phyloP scores from a whole-genome alignment of 2,797 vertebrate species.

The Pogoniulus pusillus region DNA sequence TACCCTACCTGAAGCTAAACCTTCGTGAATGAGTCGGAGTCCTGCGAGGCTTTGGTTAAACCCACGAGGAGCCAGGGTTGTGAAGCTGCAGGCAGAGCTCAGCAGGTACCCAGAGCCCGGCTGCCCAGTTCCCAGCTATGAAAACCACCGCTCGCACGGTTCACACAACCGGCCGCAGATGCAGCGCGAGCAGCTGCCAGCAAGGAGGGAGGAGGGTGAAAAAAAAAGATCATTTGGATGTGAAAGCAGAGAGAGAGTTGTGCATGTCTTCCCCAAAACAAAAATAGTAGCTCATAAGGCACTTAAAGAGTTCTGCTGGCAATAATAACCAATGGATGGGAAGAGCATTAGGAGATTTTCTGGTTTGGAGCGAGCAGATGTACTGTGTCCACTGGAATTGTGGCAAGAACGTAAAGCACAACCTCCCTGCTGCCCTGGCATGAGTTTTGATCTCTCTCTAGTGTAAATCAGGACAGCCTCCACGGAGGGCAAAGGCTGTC shows the following conservation, averaged over 20 bases:
- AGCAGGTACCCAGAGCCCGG: constrained; percentile 19
- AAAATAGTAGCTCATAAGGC: constrained; percentile 33
- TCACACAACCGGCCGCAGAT: constrained; percentile 6
- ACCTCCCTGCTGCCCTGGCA: constrained; percentile 24
- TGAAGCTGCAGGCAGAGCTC: constrained; percentile 20
- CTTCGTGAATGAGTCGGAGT: rapidly evolving
- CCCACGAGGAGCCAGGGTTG: not conserved
- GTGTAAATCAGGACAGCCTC: not conserved
- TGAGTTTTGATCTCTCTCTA: not conserved
- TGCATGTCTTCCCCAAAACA: constrained; percentile 35
- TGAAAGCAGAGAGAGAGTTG: not conserved
- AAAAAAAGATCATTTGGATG: constrained; percentile 2
- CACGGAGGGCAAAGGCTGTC: not conserved
- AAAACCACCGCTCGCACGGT: not conserved
- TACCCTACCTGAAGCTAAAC: not conserved
- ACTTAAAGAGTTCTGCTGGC: constrained; percentile 36
- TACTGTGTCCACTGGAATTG: not conserved
- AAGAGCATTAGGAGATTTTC: constrained; percentile 45
- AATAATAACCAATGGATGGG: constrained; percentile 7
- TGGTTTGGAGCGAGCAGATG: constrained; percentile 36
- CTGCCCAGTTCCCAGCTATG: constrained; percentile 31
- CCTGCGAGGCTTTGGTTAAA: not conserved
- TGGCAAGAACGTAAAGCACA: constrained; percentile 10
- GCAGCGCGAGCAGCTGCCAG: constrained; percentile 15
- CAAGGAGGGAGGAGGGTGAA: not conserved